Conservation (phyloP, 1,140 invertebrate species). For the Pseudomyrmex sp. region DNA sequence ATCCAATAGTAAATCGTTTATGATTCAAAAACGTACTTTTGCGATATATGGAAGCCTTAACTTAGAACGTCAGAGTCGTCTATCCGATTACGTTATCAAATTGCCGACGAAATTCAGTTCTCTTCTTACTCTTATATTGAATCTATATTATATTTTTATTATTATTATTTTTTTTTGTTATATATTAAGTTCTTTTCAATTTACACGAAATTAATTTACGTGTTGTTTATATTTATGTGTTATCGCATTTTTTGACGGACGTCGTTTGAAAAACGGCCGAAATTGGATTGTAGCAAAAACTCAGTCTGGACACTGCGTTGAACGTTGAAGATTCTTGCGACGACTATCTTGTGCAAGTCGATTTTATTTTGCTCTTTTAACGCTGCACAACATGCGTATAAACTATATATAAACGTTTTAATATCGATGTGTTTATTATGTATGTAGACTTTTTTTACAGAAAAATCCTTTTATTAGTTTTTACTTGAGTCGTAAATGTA, state of each 20-base stretch:
- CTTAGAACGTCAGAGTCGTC: not conserved
- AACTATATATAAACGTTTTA: conserved; percentile 53
- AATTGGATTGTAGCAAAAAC: not conserved
- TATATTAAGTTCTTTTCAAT: too few relatives aligned
- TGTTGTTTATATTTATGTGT: not conserved
- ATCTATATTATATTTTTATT: too few relatives aligned
- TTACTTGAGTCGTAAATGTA: conserved; percentile 75
- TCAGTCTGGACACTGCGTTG: not conserved
- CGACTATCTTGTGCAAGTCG: conserved; percentile 51
- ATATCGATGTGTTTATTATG: conserved; percentile 69
- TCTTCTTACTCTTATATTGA: too few relatives aligned
- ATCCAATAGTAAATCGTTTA: conserved; percentile 55
- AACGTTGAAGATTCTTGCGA: not conserved
- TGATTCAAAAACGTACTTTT: conserved; percentile 60
- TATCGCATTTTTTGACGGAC: not conserved
- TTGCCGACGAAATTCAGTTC: conserved; percentile 6
- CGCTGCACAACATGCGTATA: conserved; percentile 56
- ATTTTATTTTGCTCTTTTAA: conserved; percentile 74
- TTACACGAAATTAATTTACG: not conserved
- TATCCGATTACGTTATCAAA: conserved; percentile 20
- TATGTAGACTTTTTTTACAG: conserved; percentile 71
- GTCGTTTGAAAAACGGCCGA: not conserved
- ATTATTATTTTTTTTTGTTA: too few relatives aligned
- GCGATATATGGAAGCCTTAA: conserved; percentile 58
- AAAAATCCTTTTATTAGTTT: conserved; percentile 74